Conservation (phyloP, 2,113 vertebrate species). For the Emberiza fucata region DNA sequence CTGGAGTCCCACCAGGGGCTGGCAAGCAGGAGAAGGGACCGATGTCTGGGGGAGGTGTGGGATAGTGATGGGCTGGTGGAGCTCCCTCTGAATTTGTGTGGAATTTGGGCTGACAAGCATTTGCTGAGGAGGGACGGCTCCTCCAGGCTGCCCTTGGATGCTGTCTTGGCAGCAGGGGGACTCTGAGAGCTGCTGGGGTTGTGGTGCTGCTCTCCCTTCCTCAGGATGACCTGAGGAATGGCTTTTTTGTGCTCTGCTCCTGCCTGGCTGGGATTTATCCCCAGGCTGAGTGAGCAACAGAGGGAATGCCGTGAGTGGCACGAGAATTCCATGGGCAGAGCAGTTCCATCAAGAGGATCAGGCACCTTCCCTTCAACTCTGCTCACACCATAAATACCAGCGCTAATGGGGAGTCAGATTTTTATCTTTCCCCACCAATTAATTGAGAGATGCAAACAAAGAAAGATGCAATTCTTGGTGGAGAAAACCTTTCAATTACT, state of each 20-base stretch:
- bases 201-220: not conserved
- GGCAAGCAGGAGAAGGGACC: not conserved
- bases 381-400: not conserved
- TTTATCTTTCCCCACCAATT: not conserved
- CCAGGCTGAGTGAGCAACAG: not conserved
- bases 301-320: not conserved
- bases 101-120: not conserved
- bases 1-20: not conserved
- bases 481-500: not conserved
- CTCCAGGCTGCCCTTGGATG: not conserved
- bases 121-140: not conserved
- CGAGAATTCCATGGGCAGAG: not conserved
- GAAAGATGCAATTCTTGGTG: not conserved
- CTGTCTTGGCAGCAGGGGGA: not conserved
- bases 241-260: not conserved
- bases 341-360: not conserved
- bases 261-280: not conserved
- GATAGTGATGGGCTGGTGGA: not conserved
- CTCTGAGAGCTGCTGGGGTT: not conserved
- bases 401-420: not conserved
- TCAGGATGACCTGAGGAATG: not conserved
- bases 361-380: not conserved
- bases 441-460: not conserved
- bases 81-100: not conserved
- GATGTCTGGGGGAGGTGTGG: accelerated